Percentiles rank a stretch among this genome's conserved stretches.
phyloP scores from a whole-genome alignment of 2,797 vertebrate species.

The Amblyraja radiata region DNA sequence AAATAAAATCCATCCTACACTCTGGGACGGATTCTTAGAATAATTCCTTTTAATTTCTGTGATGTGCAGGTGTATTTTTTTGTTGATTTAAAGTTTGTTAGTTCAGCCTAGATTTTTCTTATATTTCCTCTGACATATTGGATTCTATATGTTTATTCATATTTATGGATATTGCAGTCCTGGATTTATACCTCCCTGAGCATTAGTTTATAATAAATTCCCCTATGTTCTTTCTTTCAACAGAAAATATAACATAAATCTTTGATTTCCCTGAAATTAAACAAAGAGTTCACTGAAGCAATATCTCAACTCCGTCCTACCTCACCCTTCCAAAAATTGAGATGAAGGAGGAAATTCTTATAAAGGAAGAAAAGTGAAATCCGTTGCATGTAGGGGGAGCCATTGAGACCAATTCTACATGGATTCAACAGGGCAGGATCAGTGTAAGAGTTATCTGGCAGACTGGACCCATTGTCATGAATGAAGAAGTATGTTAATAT shows the following conservation, averaged over 20 bases:
- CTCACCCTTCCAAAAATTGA: not conserved
- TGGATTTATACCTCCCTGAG: too few relatives aligned
- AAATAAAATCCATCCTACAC: too few relatives aligned
- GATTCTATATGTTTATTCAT: too few relatives aligned
- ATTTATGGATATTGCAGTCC: too few relatives aligned
- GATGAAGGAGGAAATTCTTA: not conserved
- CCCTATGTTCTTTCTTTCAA: too few relatives aligned
- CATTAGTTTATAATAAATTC: too few relatives aligned
- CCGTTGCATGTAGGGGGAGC: not conserved
- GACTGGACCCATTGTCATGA: not conserved
- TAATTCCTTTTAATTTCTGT: not conserved
- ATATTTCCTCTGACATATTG: not conserved
- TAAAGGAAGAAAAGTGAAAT: not conserved
- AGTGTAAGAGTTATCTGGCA: not conserved
- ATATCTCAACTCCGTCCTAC: not conserved
- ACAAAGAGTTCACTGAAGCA: not conserved
- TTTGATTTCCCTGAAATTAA: not conserved
- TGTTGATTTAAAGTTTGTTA: not conserved
- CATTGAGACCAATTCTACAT: not conserved
- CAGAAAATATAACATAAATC: not conserved
- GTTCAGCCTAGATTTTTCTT: not conserved
- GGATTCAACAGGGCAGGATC: not conserved
- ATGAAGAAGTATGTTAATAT: not conserved
- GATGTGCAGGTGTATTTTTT: not conserved
- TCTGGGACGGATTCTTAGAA: not conserved